Conservation (phyloP, 2,888 invertebrate genomes). For the Zygothrica quintamaculata region DNA sequence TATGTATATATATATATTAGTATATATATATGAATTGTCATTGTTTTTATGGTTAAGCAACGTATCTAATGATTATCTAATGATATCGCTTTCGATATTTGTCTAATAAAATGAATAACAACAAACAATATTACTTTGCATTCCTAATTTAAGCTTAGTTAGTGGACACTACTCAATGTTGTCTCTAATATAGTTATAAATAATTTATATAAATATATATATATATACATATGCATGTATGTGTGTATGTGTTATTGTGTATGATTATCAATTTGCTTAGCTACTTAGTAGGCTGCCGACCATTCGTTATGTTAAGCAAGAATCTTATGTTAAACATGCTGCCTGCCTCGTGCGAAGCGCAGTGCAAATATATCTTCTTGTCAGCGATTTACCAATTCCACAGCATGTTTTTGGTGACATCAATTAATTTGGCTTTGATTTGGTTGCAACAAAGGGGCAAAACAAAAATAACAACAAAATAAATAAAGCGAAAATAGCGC, state of each 20-base stretch:
- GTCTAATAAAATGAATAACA: background rate
- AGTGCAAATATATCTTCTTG: conserved; percentile 58
- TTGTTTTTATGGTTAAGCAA: conserved; percentile 1
- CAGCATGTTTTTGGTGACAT: conserved; percentile 50
- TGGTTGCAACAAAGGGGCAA: conserved; percentile 43
- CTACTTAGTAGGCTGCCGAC: conserved; percentile 29
- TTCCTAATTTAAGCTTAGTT: conserved; percentile 61
- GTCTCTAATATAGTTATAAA: conserved; percentile 61
- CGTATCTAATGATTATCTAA: no score
- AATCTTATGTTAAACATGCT: conserved; percentile 15
- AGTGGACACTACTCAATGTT: conserved; percentile 23
- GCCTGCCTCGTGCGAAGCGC: conserved; percentile 36
- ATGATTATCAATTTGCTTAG: conserved; percentile 48
- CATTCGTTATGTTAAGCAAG: conserved; percentile 31
- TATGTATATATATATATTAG: background rate
- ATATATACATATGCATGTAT: conserved; percentile 10
- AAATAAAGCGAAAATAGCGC: conserved; percentile 27
- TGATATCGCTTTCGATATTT: conserved; percentile 46
- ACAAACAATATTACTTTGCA: conserved; percentile 53
- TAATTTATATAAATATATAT: conserved; percentile 61
- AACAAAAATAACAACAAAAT: conserved; percentile 13
- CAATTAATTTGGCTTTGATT: conserved; percentile 63
- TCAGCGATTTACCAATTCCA: conserved; percentile 37
- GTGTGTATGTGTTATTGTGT: conserved; percentile 7
- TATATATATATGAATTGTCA: conserved; percentile 15